phyloP scores from a whole-genome alignment of 2,888 invertebrate genomes.

The Candidula unifasciata region DNA sequence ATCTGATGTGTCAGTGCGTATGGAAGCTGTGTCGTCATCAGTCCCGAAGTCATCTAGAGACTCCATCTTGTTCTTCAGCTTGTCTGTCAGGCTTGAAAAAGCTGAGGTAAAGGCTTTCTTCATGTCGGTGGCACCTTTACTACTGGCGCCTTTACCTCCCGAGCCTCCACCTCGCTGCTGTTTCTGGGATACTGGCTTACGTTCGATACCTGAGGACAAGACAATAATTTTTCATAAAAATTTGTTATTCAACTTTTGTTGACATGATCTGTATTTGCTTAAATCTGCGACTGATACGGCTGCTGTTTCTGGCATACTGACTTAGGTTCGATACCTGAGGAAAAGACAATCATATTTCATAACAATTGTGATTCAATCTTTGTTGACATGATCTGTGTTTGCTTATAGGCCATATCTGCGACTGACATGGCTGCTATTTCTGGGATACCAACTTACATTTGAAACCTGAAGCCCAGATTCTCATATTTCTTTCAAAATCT shows the following conservation, averaged over 20 bases:
- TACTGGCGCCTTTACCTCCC: neutral
- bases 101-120: slow-evolving; percentile 91
- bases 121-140: slow-evolving; percentile 78
- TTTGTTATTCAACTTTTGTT: too few relatives aligned
- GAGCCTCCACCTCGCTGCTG: slow-evolving; percentile 48
- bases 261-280: too few relatives aligned
- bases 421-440: too few relatives aligned
- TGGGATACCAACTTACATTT: too few relatives aligned
- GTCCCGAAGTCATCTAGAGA: slow-evolving; percentile 60
- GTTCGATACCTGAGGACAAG: slow-evolving; percentile 41
- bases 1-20: slow-evolving; percentile 89
- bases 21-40: slow-evolving; percentile 85
- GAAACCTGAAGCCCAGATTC: too few relatives aligned
- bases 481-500: too few relatives aligned
- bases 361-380: too few relatives aligned
- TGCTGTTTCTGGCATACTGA: slow-evolving; percentile 45
- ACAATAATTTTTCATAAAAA: too few relatives aligned
- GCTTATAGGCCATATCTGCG: too few relatives aligned
- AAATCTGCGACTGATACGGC: too few relatives aligned
- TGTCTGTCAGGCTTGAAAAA: slow-evolving; percentile 86
- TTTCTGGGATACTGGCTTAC: slow-evolving; percentile 50
- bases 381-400: too few relatives aligned
- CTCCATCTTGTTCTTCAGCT: slow-evolving; percentile 69
- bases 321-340: slow-evolving; percentile 49
- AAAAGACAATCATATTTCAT: neutral